A percentile compares a stretch with the other conserved stretches of the same genome.
Evolutionary conservation across 2,113 vertebrate species (phyloP).

Genomic region (Ophthalmolycus amberensis): DNA sequence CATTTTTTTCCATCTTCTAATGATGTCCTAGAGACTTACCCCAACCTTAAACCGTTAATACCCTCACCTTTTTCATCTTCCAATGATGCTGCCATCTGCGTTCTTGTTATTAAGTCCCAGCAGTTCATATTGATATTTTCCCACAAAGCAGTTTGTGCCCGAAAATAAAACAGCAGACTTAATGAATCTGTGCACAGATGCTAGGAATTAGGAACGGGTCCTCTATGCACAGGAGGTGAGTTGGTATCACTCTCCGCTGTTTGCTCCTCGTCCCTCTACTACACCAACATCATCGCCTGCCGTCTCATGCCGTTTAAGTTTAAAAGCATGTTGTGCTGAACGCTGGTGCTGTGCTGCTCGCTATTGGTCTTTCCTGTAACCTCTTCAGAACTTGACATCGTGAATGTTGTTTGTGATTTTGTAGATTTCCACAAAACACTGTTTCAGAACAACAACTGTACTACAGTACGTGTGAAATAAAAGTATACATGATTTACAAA

Average conservation of each 20-base stretch:
- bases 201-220: not conserved
- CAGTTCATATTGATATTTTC: not conserved
- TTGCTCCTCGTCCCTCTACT: not conserved
- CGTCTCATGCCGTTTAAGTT: not conserved
- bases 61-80: not conserved
- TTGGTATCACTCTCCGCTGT: not conserved
- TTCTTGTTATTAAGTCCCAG: not conserved
- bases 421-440: not conserved
- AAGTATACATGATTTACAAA: not conserved
- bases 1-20: not conserved
- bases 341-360: not conserved
- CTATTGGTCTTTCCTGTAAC: not conserved
- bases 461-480: not conserved
- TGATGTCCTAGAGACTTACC: not conserved
- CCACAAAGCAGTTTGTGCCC: not conserved
- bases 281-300: not conserved
- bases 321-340: not conserved
- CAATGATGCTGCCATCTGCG: not conserved
- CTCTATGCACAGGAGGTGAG: not conserved
- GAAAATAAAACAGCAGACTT: constrained; percentile 2
- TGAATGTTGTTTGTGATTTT: not conserved
- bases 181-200: constrained; percentile 12
- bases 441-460: not conserved
- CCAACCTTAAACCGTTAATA: not conserved
- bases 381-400: not conserved